Conservation (phyloP, 1,140 invertebrate species). For the Lycorma delicatula region DNA sequence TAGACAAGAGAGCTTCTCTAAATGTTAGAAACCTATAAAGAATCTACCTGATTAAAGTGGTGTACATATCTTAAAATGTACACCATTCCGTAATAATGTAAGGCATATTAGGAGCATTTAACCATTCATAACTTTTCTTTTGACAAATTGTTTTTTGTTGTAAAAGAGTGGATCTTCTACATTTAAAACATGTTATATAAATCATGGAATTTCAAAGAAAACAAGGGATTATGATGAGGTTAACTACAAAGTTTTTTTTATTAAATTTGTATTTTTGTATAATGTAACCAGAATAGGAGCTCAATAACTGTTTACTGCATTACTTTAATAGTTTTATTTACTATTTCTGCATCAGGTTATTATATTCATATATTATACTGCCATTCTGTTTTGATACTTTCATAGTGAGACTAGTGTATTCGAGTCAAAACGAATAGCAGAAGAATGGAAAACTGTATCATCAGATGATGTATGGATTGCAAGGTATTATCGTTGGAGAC, state of each 20-base stretch:
- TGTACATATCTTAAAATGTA: too few species aligned
- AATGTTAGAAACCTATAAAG: too few species aligned
- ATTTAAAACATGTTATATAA: too few species aligned
- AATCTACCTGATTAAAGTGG: too few species aligned
- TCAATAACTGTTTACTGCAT: background rate
- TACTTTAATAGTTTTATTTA: background rate
- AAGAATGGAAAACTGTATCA: conserved; percentile 47
- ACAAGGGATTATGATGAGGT: background rate
- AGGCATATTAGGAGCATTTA: too few species aligned
- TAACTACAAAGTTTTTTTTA: background rate
- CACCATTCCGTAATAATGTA: too few species aligned
- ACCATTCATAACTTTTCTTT: too few species aligned
- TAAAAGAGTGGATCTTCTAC: too few species aligned
- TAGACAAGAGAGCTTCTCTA: too few species aligned
- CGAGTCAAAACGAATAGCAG: conserved; percentile 34
- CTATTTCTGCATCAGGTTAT: background rate
- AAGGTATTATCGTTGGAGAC: conserved; percentile 49
- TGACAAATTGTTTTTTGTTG: too few species aligned
- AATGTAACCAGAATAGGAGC: background rate
- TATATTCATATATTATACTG: background rate
- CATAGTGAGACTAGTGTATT: conserved; percentile 15
- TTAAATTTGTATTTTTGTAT: background rate
- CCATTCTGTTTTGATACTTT: conserved; percentile 8
- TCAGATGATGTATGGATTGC: conserved; percentile 58
- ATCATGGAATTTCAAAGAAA: too few species aligned